Evolutionary conservation across 2,888 invertebrate species (phyloP).

Genomic region (Macrosiphum euphorbiae): DNA sequence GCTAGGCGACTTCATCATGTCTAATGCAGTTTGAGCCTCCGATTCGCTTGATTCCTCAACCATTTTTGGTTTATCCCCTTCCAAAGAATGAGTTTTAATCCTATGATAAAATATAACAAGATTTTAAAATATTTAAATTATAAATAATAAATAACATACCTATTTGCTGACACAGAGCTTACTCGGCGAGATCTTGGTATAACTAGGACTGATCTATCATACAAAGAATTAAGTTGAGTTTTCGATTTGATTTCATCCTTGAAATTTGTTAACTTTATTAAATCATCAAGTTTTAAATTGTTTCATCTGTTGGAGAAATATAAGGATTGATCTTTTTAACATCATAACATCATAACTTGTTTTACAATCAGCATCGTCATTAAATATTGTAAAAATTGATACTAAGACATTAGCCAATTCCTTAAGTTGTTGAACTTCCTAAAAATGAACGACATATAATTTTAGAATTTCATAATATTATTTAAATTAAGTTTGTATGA

Average conservation of each 20-base stretch:
- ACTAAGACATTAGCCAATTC: slow-evolving; percentile 57
- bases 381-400: slow-evolving; percentile 56
- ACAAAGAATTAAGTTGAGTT: slow-evolving; percentile 47
- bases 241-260: slow-evolving; percentile 58
- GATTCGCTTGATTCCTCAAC: slow-evolving; percentile 69
- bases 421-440: slow-evolving; percentile 58
- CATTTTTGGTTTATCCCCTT: slow-evolving; percentile 66
- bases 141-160: slow-evolving; percentile 28
- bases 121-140: background rate
- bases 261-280: slow-evolving; percentile 57
- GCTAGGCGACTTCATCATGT: slow-evolving; percentile 73
- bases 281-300: slow-evolving; percentile 57
- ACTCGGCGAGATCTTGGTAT: slow-evolving; percentile 59
- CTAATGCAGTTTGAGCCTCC: slow-evolving; percentile 72
- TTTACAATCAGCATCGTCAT: slow-evolving; percentile 54
- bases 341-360: slow-evolving; percentile 46
- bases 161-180: slow-evolving; percentile 62
- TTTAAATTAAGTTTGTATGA: background rate
- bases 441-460: background rate
- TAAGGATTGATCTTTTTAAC: slow-evolving; percentile 30
- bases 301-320: slow-evolving; percentile 41
- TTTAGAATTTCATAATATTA: background rate
- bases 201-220: slow-evolving; percentile 57
- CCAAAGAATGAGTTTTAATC: slow-evolving; percentile 65
- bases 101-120: background rate